phyloP scores from a whole-genome alignment of 2,888 invertebrate genomes.

The Drosophila borealis region DNA sequence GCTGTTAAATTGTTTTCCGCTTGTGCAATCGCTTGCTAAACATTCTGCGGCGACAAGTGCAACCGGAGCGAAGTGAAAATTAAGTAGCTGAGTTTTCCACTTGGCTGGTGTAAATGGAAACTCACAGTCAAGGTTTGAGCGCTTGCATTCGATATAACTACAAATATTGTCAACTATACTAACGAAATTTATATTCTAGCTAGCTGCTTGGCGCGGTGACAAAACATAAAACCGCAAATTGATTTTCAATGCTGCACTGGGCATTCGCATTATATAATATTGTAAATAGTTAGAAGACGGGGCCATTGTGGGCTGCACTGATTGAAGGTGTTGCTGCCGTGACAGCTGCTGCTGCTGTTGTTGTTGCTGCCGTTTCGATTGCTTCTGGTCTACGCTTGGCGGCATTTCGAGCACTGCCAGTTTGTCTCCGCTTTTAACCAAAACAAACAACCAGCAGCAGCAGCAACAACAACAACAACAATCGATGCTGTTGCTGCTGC shows the following conservation, averaged over 20 bases:
- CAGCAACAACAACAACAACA: slow-evolving; percentile 41
- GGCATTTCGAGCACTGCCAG: slow-evolving; percentile 65
- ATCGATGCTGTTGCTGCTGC: slow-evolving; percentile 42
- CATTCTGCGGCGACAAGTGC: slow-evolving; percentile 68
- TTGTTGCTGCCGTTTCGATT: slow-evolving; percentile 17
- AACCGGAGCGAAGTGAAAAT: slow-evolving; percentile 49
- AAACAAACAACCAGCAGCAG: slow-evolving; percentile 57
- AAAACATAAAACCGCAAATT: slow-evolving; percentile 70
- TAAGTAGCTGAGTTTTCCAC: slow-evolving; percentile 35
- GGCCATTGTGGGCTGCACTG: slow-evolving; percentile 29
- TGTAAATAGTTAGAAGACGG: slow-evolving; percentile 29
- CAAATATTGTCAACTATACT: background rate
- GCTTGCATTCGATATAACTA: slow-evolving; percentile 1
- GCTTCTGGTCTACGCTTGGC: slow-evolving; percentile 48
- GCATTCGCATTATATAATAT: slow-evolving; percentile 56
- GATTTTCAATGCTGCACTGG: slow-evolving; percentile 70
- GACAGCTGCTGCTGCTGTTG: slow-evolving; percentile 19
- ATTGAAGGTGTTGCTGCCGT: slow-evolving; percentile 52
- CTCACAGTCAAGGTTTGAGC: slow-evolving; percentile 70
- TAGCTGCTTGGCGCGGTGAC: slow-evolving; percentile 61
- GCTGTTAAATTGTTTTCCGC: slow-evolving; percentile 69
- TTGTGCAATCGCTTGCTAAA: slow-evolving; percentile 77
- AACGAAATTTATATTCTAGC: slow-evolving; percentile 28
- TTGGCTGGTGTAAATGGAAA: slow-evolving; percentile 53
- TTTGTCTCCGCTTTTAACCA: slow-evolving; percentile 72